Percentiles rank a stretch among this genome's conserved stretches.
Conservation (phyloP, 2,113 vertebrate genomes). For the Petromus typicus region DNA sequence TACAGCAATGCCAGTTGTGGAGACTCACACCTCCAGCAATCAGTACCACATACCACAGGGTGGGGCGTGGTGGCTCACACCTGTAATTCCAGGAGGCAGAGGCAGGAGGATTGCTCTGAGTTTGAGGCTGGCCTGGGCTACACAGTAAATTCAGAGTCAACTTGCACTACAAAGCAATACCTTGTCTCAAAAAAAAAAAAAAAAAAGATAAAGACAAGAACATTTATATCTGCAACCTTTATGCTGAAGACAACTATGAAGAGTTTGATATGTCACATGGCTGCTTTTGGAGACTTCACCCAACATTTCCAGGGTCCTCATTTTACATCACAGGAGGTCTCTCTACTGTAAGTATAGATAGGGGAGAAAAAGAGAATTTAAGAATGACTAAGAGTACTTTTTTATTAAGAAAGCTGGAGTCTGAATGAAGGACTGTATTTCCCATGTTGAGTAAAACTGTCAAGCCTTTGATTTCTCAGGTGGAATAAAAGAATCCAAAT, state of each 20-base stretch:
- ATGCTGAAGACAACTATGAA: not conserved
- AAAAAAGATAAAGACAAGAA: not conserved
- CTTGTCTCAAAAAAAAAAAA: not conserved
- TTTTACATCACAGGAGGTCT: not conserved
- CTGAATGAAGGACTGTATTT: not conserved
- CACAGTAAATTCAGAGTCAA: too few species aligned
- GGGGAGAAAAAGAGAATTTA: not conserved
- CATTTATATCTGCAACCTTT: not conserved
- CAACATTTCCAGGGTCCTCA: not conserved
- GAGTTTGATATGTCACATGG: not conserved
- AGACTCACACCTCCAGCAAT: too few species aligned
- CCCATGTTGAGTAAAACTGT: not conserved
- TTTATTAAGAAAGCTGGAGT: constrained; percentile 15
- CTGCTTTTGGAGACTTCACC: not conserved
- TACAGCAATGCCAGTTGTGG: too few species aligned
- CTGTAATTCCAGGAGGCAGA: too few species aligned
- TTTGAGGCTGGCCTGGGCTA: too few species aligned
- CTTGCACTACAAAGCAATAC: too few species aligned
- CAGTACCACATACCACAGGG: too few species aligned
- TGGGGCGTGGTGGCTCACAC: too few species aligned
- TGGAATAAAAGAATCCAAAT: not conserved
- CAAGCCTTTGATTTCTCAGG: not conserved
- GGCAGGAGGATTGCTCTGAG: too few species aligned
- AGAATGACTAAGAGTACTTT: not conserved
- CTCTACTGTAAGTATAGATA: not conserved